Base-by-base conservation (phyloP, 1,140 invertebrate species). In the Trichonephila inaurata region DNA sequence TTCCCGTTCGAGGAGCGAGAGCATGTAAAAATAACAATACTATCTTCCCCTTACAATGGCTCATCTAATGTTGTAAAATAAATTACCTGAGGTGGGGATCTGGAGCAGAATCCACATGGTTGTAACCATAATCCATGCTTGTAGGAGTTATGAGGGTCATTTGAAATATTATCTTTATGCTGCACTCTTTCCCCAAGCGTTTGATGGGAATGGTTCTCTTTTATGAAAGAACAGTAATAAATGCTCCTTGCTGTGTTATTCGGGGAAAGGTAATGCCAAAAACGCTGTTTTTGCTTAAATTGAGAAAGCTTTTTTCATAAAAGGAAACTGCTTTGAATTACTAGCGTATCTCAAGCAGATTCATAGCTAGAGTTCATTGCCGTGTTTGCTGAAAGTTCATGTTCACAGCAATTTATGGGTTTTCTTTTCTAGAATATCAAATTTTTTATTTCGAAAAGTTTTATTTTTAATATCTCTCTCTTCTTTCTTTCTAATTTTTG, bases 111-210 rank as follows among this genome's bases (percentile, higher is more conserved):
- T 33, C 51, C 44, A 51, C 58, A 8, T 21, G 44, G 82, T 58
- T 85, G 58, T 85, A 85, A 85, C 82, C 82, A 85, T 85, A 51
- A 85, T 85, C 82, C 44, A 58, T 58, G 44, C 82, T 60, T 51
- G 44, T 28, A 85, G 82, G 12, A 85, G 44, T 85, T 85, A 85
- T 85, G 82, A 60, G 58, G 58, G 82, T 60, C 58, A 60, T 85
- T 85, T 51, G 58, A 85, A 85, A 60, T 44, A 58, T 85, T 85
- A 85, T 85, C 58, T 85, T 85, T 51, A 85, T 85, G 44, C 44
- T 44, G 8, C 82, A 85, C 44, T 85, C 44, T 77, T 77, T 77
- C 28, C 33, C 14, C 28, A 33, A 77, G 72, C 72, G 5, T 40
- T 77, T 77, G 72, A 77, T 40, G 72, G 72, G 14, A 77, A 77